Evolutionary conservation across 1,140 invertebrate genomes (phyloP), one percentile per base, ranked within the genome.

Genomic region (Sminthurinus signatus): DNA sequence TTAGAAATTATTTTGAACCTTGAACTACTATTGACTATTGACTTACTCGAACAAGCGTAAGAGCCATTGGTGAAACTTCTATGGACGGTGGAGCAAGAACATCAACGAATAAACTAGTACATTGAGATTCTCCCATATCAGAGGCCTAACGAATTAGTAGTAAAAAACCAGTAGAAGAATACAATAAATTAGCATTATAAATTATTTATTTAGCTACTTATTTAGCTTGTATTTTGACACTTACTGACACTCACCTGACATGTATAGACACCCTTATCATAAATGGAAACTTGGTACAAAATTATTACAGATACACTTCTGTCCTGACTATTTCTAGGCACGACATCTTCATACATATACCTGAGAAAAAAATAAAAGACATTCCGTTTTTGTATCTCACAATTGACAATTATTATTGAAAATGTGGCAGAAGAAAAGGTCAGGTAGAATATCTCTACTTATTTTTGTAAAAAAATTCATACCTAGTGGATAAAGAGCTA

Each of bases 191-290:
- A n/a, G n/a, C n/a, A n/a, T n/a, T n/a, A n/a, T n/a, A n/a, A n/a
- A n/a, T n/a, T n/a, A n/a, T n/a, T n/a, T n/a, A n/a, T n/a, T n/a
- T n/a, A n/a, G n/a, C n/a, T n/a, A n/a, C n/a, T n/a, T n/a, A 12
- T 42, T 42, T n/a, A 12, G 10, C n/a, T n/a, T n/a, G n/a, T n/a
- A n/a, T n/a, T n/a, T n/a, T n/a, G n/a, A n/a, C n/a, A n/a, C n/a
- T n/a, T n/a, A n/a, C n/a, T n/a, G n/a, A 19, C 2, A 29, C 54
- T 60, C 54, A 70, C 69, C 59, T 67, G 59, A 50, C 69, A 70
- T 19, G 65, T 67, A 42, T 52, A 70, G 2, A 17, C 27, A 5
- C 69, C 69, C 0, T 44, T 17, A 51, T 70, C 69, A 27, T 42
- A 64, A 21, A 44, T 19, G 1, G 42, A 44, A 1, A 62, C 62